Percentiles rank a stretch among this genome's conserved stretches.
Evolutionary conservation across 1,140 invertebrate species (phyloP).

Genomic region (Gryon sp.): DNA sequence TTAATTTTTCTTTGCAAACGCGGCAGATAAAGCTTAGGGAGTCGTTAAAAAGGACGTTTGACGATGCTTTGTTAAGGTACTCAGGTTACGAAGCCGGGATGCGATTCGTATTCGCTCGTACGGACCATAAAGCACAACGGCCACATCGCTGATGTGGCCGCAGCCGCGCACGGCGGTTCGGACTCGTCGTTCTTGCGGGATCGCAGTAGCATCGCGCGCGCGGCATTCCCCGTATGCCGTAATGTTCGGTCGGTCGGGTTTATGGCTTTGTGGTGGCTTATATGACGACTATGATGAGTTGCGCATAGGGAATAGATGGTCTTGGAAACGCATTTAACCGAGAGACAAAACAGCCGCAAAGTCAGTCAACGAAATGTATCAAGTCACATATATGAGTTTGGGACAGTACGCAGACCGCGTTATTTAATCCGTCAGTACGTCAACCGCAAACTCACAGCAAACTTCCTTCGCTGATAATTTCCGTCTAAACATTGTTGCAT

Average conservation of each 20-base stretch:
- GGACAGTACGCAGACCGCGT: slow-evolving; percentile 27
- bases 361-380: slow-evolving; percentile 63
- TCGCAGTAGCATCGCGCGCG: slow-evolving; percentile 43
- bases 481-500: slow-evolving; percentile 37
- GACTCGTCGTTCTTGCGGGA: slow-evolving; percentile 64
- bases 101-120: slow-evolving; percentile 35
- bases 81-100: slow-evolving; percentile 32
- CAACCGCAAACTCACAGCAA: slow-evolving; percentile 26
- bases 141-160: slow-evolving; percentile 36
- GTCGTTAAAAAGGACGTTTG: slow-evolving; percentile 55
- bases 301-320: slow-evolving; percentile 41
- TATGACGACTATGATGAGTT: slow-evolving; percentile 64
- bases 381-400: slow-evolving; percentile 48
- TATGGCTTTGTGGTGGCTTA: slow-evolving; percentile 66
- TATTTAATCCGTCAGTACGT: slow-evolving; percentile 48
- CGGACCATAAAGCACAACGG: slow-evolving; percentile 65
- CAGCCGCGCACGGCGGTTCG: slow-evolving; percentile 41
- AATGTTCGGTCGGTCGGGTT: slow-evolving; percentile 73
- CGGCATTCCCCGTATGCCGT: slow-evolving; percentile 55
- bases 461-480: slow-evolving; percentile 25
- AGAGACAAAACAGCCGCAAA: slow-evolving; percentile 58
- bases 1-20: slow-evolving; percentile 47
- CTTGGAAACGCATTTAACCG: slow-evolving; percentile 44
- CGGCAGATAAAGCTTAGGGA: slow-evolving; percentile 28
- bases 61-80: slow-evolving; percentile 47